These are phyloP conservation scores for Hirudo medicinalis DNA, from an alignment of 1,140 invertebrate genomes.

Conservation along the genomic window DNA sequence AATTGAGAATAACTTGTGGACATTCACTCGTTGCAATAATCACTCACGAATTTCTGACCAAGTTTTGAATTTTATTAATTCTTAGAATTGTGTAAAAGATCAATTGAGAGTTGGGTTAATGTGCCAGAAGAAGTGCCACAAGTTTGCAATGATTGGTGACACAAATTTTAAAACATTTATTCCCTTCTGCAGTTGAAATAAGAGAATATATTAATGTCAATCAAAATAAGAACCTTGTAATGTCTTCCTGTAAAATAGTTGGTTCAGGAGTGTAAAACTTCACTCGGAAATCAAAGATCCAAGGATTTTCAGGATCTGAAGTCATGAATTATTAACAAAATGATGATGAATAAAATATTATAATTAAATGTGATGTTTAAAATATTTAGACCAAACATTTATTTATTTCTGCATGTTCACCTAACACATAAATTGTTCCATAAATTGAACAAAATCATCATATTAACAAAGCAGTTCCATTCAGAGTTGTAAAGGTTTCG, in stretches of 20 bases:
- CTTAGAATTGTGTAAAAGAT: not conserved
- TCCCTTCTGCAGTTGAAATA: not conserved
- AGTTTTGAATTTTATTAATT: not conserved
- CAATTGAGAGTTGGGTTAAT: not conserved
- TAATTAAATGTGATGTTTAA: too few species aligned
- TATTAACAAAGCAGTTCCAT: too few species aligned
- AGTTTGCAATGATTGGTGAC: not conserved
- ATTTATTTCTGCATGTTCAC: too few species aligned
- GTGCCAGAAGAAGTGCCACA: too few species aligned
- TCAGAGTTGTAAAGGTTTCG: too few species aligned
- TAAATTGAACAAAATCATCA: too few species aligned
- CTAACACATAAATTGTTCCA: too few species aligned
- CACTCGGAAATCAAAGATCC: conserved; percentile 82
- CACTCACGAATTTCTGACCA: not conserved
- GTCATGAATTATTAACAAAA: too few species aligned
- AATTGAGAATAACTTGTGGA: too few species aligned
- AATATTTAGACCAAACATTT: too few species aligned
- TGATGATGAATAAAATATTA: too few species aligned
- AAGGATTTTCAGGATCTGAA: not conserved
- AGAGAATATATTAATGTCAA: too few species aligned
- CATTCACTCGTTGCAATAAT: not conserved
- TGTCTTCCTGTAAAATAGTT: conserved; percentile 82
- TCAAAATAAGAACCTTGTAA: conserved; percentile 56
- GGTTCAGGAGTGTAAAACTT: conserved; percentile 99
- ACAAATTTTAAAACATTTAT: not conserved